phyloP scores from a whole-genome alignment of 2,113 vertebrate species.

The Hypocryptadius cinnamomeus region DNA sequence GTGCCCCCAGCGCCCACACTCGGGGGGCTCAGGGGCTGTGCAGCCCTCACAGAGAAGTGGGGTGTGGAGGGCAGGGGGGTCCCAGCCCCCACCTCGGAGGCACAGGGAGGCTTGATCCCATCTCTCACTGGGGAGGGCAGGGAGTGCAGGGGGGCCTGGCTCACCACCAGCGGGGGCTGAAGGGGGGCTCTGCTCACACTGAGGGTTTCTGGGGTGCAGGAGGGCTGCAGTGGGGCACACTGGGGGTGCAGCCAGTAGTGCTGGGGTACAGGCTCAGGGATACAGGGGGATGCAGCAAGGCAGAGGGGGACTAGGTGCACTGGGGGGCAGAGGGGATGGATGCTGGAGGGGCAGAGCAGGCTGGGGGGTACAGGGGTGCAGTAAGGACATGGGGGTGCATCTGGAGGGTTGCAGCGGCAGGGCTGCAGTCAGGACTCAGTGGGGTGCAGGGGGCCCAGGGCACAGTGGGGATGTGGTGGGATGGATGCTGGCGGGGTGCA shows the following conservation, averaged over 20 bases:
- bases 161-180: neutral
- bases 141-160: neutral
- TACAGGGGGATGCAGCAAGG: neutral
- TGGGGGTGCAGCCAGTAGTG: accelerated
- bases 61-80: neutral
- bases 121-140: no score
- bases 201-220: neutral
- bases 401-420: accelerated
- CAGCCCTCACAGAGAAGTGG: neutral
- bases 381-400: neutral
- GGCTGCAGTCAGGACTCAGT: neutral
- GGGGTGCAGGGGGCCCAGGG: neutral
- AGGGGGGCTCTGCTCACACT: no score
- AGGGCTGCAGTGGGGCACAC: neutral
- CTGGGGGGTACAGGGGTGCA: neutral
- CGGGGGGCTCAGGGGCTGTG: neutral
- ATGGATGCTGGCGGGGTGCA: neutral
- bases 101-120: neutral
- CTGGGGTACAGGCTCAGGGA: neutral
- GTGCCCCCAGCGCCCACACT: neutral
- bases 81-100: neutral
- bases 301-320: neutral
- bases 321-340: neutral
- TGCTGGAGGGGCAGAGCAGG: neutral
- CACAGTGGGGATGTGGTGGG: neutral